phyloP scores from a whole-genome alignment of 2,113 vertebrate genomes.

The Anser cygnoides region DNA sequence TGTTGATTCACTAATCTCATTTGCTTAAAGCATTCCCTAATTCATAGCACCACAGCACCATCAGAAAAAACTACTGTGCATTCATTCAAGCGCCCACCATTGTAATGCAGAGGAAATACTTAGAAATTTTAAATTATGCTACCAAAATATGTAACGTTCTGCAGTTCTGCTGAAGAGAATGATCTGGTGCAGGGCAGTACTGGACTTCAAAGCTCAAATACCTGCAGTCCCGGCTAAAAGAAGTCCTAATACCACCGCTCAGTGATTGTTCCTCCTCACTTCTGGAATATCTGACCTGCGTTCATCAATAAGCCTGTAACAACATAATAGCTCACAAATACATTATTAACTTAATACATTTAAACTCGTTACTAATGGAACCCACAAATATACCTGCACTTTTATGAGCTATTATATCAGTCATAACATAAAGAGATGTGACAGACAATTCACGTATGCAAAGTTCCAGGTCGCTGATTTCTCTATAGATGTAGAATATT shows the following conservation, averaged over 20 bases:
- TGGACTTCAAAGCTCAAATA: not conserved
- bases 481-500: slow-evolving; percentile 2
- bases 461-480: slow-evolving; percentile 14
- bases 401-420: not conserved
- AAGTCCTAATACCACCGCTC: not conserved
- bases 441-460: not conserved
- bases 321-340: not conserved
- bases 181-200: fast-evolving
- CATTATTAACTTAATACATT: not conserved
- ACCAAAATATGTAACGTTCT: not conserved
- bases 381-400: not conserved
- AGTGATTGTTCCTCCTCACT: not conserved
- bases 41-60: not conserved
- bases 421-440: slow-evolving; percentile 11
- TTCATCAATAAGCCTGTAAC: not conserved
- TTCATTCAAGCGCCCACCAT: not conserved
- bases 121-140: not conserved
- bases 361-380: slow-evolving; percentile 20
- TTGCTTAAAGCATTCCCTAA: not conserved
- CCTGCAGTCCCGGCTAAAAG: not conserved
- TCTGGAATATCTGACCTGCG: not conserved
- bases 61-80: not conserved
- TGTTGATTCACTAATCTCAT: not conserved
- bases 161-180: not conserved
- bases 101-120: not conserved